Evolutionary conservation across 2,888 invertebrate genomes (phyloP), one percentile per base, ranked within the genome.

Genomic region (Dasysyrphus tricinctus): DNA sequence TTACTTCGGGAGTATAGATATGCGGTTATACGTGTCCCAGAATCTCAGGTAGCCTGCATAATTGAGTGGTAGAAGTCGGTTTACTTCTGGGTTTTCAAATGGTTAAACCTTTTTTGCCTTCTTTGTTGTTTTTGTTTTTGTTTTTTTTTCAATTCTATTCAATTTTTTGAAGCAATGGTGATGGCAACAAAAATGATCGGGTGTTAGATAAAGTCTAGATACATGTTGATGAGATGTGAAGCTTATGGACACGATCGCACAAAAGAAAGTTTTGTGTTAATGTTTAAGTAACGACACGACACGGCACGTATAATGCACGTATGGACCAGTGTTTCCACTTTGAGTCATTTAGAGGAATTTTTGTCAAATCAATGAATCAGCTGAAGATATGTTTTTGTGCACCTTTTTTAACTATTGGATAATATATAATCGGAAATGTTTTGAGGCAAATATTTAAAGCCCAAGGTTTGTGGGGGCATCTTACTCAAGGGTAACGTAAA

Each of bases 11-110:
- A 76, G 47, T 65, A 16, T 24, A 24, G 39, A 44, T 16, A 67
- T 34, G 19, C 39, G 72, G 86, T 82, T 86, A 78, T 86, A 77
- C 82, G 82, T 82, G 79, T 86, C 78, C 75, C n/a, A 61, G 39
- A 61, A 42, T 61, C 39, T 61, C 61, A 54, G 78, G 69, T 59
- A 67, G 80, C 75, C 85, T 74, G 72, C 37, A 72, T 86, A 86
- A 86, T 86, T 86, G 82, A 86, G 82, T 72, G 67, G 86, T 86
- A 34, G 16, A 61, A 59, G 67, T 61, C 47, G 51, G 59, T 47
- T 51, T 37, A 70, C 70, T 65, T 42, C 44, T 29, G 65, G 51
- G 42, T 42, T 54, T 56, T 73, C 24, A 63, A 67, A 47, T 80
- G 57, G 78, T 73, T 80, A 67, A 19, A 77, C 85, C 81, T 74